Evolutionary conservation across 2,797 vertebrate species (phyloP).

Genomic region (Pteronotus mesoamericanus): DNA sequence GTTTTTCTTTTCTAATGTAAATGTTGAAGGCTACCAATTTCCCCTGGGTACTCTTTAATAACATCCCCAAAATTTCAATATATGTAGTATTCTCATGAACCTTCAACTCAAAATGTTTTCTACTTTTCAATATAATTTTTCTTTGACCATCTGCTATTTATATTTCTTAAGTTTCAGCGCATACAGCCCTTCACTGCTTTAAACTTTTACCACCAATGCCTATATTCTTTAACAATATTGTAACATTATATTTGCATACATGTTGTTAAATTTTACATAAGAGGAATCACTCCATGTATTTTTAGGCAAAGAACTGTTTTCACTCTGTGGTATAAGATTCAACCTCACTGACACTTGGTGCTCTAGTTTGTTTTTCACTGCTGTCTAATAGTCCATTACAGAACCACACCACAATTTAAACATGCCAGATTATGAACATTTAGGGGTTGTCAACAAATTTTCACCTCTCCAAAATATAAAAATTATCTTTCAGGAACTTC

Average conservation of each 20-base stretch:
- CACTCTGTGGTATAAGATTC: not conserved
- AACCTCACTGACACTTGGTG: not conserved
- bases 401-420: not conserved
- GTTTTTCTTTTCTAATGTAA: not conserved
- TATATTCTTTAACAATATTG: not conserved
- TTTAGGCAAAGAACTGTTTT: not conserved
- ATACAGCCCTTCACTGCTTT: not conserved
- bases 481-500: not conserved
- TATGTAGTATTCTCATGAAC: not conserved
- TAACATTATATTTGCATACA: not conserved
- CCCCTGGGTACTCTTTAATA: not conserved
- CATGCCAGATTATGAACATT: not conserved
- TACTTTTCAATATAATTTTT: not conserved
- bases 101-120: not conserved
- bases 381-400: not conserved
- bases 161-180: not conserved
- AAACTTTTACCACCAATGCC: not conserved
- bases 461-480: not conserved
- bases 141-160: not conserved
- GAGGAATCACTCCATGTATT: not conserved
- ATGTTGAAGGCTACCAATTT: not conserved
- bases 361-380: not conserved
- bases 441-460: not conserved
- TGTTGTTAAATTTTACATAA: not conserved
- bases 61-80: not conserved